A percentile compares a stretch with the other conserved stretches of the same genome.
These are phyloP conservation scores for Ispidina picta DNA, from an alignment of 2,797 vertebrate species.

Conservation along the genomic window DNA sequence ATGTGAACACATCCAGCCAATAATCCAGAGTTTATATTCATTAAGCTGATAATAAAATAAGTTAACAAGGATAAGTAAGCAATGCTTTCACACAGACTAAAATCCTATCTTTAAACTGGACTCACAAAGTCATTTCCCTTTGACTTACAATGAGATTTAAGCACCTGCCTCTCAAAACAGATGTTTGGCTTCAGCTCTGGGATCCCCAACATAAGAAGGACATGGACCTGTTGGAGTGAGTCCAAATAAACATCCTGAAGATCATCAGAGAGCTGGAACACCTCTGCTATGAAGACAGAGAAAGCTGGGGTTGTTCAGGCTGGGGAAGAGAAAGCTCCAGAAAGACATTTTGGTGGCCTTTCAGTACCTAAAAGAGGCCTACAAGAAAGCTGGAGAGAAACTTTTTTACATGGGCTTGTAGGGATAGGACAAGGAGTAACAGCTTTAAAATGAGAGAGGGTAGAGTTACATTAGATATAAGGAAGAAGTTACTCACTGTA, in stretches of 20 bases:
- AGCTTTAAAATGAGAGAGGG: not conserved
- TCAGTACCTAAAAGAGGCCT: not conserved
- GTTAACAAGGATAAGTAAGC: not conserved
- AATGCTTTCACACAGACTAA: not conserved
- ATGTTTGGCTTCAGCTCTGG: not conserved
- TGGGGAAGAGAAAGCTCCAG: not conserved
- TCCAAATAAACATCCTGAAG: not conserved
- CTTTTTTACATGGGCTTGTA: not conserved
- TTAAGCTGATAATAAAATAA: not conserved
- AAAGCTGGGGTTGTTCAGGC: not conserved
- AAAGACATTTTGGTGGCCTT: not conserved
- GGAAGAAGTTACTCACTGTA: not conserved
- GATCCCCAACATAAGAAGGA: not conserved
- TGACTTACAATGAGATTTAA: not conserved
- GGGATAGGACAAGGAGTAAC: not conserved
- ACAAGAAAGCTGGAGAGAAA: not conserved
- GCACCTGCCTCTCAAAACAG: not conserved
- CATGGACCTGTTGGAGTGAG: not conserved
- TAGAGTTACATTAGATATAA: not conserved
- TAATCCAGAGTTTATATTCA: not conserved
- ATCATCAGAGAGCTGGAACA: not conserved
- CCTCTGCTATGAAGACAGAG: not conserved
- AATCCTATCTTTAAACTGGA: not conserved
- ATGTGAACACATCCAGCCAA: not conserved
- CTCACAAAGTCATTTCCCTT: not conserved